Conservation (phyloP, 2,113 vertebrate genomes). For the Nesoenas mayeri region DNA sequence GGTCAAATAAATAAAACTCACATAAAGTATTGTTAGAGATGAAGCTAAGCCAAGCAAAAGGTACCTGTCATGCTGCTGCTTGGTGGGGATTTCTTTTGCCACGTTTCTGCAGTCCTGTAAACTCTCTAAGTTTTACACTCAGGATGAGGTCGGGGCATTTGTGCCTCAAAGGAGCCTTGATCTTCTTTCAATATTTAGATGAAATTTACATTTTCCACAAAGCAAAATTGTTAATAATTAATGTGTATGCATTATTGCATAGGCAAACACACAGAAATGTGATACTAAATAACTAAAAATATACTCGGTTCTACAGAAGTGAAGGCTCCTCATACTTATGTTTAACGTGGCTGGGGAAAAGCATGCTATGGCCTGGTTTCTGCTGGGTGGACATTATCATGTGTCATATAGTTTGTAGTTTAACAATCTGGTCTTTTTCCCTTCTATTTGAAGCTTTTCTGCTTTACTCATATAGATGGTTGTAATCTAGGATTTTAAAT, state of each 20-base stretch:
- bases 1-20: background rate
- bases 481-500: background rate
- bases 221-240: background rate
- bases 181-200: background rate
- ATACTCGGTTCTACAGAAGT: background rate
- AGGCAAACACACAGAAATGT: background rate
- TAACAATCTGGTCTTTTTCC: background rate
- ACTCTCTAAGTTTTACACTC: background rate
- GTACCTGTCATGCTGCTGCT: background rate
- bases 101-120: background rate
- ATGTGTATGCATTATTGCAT: background rate
- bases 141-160: background rate
- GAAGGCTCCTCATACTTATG: background rate
- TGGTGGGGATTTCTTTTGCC: background rate
- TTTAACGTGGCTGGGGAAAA: background rate
- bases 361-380: background rate
- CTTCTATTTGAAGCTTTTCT: background rate
- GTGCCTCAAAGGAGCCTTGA: background rate
- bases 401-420: background rate
- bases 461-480: background rate
- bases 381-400: background rate
- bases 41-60: background rate
- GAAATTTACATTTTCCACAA: background rate
- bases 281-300: background rate
- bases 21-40: background rate